Evolutionary conservation across 2,113 vertebrate species (phyloP).

Genomic region (Odocoileus hemionus): DNA sequence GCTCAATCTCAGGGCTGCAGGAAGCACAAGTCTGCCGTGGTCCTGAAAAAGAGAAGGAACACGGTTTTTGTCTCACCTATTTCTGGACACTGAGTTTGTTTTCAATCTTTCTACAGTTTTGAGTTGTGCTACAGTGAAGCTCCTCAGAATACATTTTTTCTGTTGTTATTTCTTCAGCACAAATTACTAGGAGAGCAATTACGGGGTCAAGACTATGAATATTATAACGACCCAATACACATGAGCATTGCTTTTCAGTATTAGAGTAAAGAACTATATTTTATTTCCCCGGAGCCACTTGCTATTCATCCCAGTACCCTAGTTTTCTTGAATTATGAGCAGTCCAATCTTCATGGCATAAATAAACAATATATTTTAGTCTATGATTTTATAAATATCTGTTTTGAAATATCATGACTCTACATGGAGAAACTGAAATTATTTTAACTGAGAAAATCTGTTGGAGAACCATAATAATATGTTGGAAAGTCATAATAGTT

Average conservation of each 20-base stretch:
- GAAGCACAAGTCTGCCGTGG: not conserved
- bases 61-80: not conserved
- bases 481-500: not conserved
- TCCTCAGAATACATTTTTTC: not conserved
- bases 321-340: not conserved
- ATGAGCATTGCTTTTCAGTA: not conserved
- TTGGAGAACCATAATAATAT: not conserved
- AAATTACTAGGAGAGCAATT: not conserved
- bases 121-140: not conserved
- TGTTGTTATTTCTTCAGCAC: not conserved
- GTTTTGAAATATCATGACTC: not conserved
- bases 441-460: not conserved
- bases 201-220: not conserved
- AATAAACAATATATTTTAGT: not conserved
- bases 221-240: not conserved
- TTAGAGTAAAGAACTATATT: not conserved
- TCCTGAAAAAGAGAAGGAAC: not conserved
- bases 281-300: not conserved
- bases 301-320: not conserved
- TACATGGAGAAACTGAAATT: not conserved
- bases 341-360: not conserved
- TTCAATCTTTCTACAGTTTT: not conserved
- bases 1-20: not conserved
- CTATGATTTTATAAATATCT: not conserved
- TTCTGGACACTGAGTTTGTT: not conserved